Base-by-base conservation (phyloP, 1,140 invertebrate species). In the Scaptomyza montana region DNA sequence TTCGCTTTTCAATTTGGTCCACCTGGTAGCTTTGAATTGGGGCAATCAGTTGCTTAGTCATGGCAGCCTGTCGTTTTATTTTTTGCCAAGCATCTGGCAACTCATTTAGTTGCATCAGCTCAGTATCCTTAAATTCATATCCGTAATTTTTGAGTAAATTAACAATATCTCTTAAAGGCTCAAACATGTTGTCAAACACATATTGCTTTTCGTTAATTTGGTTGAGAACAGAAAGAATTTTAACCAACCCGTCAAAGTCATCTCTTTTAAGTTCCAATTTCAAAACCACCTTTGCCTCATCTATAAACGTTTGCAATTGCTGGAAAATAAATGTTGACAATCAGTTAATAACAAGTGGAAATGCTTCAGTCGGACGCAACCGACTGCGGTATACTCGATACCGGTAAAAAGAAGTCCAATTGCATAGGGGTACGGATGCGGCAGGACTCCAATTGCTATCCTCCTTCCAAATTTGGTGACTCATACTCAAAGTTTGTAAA, bases 21-120 rank as follows among this genome's bases (percentile, higher is more conserved):
- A 94, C 93, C 75, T 95, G 94, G 43, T 94, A 93, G 5, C 94
- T 93, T 82, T 95, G 94, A 69, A 97, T 94, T 28, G 98, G 97
- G 8, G 95, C 95, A 36, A 98, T 97, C 28, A 95, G 93, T 91
- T 98, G 97, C 90, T 98, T 98, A n/a, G 96, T 95, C 55, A 95
- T 95, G 5, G 96, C 94, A 5, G 96, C 95, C 67, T 93, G 82
- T 92, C 98, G 98, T 91, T 98, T 97, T n/a, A 97, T 94, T 67
- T 95, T 96, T 33, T 92, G 94, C 98, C 98, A 99, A 76, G 94
- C 94, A 76, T 98, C 97, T 0, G 98, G 98, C 30, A 99, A 92
- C 82, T 97, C 95, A 92, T 95, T 92, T 43, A 94, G 84, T 90
- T 94, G 93, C 45, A 94, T 93, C 69, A 93, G 92, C 9, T 93